Base-by-base conservation (phyloP, 2,888 invertebrate species). In the Dorcus hopei region DNA sequence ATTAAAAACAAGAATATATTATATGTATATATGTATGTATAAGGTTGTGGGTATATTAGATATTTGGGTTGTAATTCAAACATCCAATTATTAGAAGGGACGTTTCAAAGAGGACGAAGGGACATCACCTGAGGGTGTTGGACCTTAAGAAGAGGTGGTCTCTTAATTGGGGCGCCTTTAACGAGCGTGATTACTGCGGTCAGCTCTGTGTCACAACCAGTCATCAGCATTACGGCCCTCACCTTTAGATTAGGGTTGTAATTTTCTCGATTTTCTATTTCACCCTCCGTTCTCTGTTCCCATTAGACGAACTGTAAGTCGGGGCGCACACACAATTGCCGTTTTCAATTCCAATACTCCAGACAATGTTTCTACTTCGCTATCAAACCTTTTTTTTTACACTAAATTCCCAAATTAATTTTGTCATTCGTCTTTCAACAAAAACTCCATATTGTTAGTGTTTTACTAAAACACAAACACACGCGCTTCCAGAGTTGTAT, bases 121-220 rank as follows among this genome's bases (percentile, higher is more conserved):
- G 43, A 52, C 43, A 42, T 52, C 38, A 54, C 54, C 54, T 54
- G 54, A 38, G 54, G 54, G 54, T 45, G 45, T n/a, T 38, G 43
- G 39, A 57, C 56, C 56, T 58, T 55, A 66, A 66, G 64, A 65
- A 66, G 58, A 60, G 54, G 60, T 52, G 55, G 45, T 47, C 47
- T 39, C 58, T 66, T 66, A 66, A 66, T 66, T 64, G 64, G 61
- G 58, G 63, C 60, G 58, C 57, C 59, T 60, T 61, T 64, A 66
- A 66, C 65, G 59, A 64, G 58, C 65, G 64, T 63, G 65, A 66
- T 66, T 66, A 66, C 60, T 65, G 65, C 59, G 65, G 65, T 66
- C 65, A 64, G 64, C 62, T 63, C 62, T 63, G 59, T 59, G 64
- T 64, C 61, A 64, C 63, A 59, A 63, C 58, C 62, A 62, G 63